phyloP scores from a whole-genome alignment of 2,797 vertebrate genomes.

The Acestrorhynchus altus region DNA sequence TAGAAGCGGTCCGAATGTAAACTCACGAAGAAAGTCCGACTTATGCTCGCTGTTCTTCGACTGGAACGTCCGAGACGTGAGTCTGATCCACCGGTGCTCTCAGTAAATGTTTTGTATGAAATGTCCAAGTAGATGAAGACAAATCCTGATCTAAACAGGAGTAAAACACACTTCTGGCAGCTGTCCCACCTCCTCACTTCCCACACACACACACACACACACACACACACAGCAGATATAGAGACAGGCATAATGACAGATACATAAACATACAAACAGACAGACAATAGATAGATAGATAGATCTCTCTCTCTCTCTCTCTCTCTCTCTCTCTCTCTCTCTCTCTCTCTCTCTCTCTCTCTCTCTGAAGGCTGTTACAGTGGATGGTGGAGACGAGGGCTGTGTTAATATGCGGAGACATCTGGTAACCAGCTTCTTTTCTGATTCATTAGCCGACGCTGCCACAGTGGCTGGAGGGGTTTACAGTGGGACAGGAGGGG shows the following conservation, averaged over 20 bases:
- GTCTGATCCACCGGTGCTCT: no score
- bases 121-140: no score
- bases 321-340: constrained; percentile 1
- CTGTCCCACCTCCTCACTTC: no score
- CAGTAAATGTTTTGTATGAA: no score
- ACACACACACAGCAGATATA: not conserved
- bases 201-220: not conserved
- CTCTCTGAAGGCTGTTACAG: constrained; percentile 79
- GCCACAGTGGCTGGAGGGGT: constrained; percentile 79
- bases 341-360: constrained; percentile 28
- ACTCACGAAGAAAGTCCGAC: not conserved
- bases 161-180: no score
- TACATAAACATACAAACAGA: no score
- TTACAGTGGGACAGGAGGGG: constrained; percentile 68
- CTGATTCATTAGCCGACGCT: constrained; percentile 88
- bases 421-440: constrained; percentile 92
- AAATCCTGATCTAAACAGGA: no score
- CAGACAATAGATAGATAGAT: no score
- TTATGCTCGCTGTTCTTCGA: not conserved
- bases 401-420: constrained; percentile 86
- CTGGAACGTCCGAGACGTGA: not conserved
- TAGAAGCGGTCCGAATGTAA: not conserved
- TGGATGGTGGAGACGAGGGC: constrained; percentile 70
- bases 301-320: not conserved
- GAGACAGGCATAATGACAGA: no score